A percentile compares a stretch with the other conserved stretches of the same genome.
These are phyloP conservation scores for Tokudaia tokunoshimensis DNA, from an alignment of 2,797 vertebrate genomes.

Conservation along the genomic window DNA sequence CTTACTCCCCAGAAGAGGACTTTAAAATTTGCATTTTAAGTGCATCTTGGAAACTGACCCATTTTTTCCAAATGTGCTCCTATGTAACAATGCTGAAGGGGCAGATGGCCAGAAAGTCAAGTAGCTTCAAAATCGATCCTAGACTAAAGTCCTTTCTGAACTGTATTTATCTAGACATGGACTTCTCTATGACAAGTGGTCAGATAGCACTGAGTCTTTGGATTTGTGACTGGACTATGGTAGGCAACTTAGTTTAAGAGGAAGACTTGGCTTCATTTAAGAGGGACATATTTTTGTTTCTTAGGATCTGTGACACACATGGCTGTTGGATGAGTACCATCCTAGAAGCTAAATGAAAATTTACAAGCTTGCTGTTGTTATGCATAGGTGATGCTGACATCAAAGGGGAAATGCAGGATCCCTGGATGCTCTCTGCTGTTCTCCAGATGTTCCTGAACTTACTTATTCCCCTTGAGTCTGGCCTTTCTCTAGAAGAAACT, in stretches of 20 bases:
- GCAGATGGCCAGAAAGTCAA: not conserved
- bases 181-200: not conserved
- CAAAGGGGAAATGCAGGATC: slow-evolving; percentile 62
- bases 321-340: slow-evolving; percentile 31
- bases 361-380: slow-evolving; percentile 56
- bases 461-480: slow-evolving; percentile 13
- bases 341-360: slow-evolving; percentile 61
- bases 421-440: slow-evolving; percentile 65
- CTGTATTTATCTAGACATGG: not conserved
- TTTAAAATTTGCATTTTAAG: not conserved
- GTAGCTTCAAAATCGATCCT: not conserved
- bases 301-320: slow-evolving; percentile 62
- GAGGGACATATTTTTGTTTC: slow-evolving; percentile 48
- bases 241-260: not conserved
- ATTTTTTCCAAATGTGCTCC: slow-evolving; percentile 20
- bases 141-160: not conserved
- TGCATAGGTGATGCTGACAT: slow-evolving; percentile 44
- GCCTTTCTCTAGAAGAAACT: slow-evolving; percentile 50
- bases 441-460: slow-evolving; percentile 71
- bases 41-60: not conserved
- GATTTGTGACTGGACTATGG: not conserved
- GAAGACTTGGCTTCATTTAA: not conserved
- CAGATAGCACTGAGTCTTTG: not conserved
- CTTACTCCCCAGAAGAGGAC: not conserved
- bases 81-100: slow-evolving; percentile 18